Percentiles rank a stretch among this genome's conserved stretches.
Evolutionary conservation across 2,888 invertebrate species (phyloP).

Genomic region (Agelastica alni): DNA sequence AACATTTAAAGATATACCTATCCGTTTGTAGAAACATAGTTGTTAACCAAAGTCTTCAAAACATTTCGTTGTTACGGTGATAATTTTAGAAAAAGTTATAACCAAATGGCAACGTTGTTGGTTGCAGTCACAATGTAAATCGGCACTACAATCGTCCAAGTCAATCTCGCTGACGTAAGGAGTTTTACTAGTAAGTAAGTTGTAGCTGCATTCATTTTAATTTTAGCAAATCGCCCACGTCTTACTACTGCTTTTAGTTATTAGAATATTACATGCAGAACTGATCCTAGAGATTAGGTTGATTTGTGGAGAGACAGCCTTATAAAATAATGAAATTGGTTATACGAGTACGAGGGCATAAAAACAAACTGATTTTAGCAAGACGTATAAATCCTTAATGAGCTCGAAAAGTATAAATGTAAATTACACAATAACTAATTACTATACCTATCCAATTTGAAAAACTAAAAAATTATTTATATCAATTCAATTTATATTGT

Average conservation of each 20-base stretch:
- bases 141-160: conserved; percentile 19
- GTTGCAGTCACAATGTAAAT: conserved; percentile 23
- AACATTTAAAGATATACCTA: too few species aligned
- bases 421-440: too few species aligned
- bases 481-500: too few species aligned
- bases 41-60: too few species aligned
- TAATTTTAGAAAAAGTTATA: too few species aligned
- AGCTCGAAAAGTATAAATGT: too few species aligned
- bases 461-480: too few species aligned
- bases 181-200: conserved; percentile 9
- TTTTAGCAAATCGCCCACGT: conserved; percentile 18
- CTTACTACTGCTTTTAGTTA: conserved; percentile 14
- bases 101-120: conserved; percentile 20
- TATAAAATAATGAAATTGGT: neutral
- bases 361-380: too few species aligned
- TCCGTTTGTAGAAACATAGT: too few species aligned
- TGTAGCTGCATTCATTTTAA: conserved; percentile 6
- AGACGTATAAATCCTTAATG: too few species aligned
- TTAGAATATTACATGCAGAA: conserved; percentile 17
- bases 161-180: conserved; percentile 10
- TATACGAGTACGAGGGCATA: neutral
- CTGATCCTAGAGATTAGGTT: conserved; percentile 17
- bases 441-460: too few species aligned
- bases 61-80: too few species aligned
- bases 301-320: conserved; percentile 9